A percentile compares a stretch with the other conserved stretches of the same genome.
Evolutionary conservation across 1,140 invertebrate genomes (phyloP).

Genomic region (Magallana gigas): DNA sequence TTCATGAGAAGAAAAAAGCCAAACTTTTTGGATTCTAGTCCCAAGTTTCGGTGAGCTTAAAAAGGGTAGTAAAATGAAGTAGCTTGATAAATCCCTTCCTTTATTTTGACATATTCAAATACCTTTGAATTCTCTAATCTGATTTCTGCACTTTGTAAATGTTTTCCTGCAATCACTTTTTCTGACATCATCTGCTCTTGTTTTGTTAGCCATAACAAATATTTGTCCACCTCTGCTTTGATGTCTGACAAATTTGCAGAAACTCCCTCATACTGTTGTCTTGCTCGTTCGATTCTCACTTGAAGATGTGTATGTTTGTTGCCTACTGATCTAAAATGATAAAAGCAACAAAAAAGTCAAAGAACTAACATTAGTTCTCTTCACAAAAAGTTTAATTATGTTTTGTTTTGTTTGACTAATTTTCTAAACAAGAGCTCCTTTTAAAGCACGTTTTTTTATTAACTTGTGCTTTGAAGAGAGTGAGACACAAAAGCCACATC

Average conservation of each 20-base stretch:
- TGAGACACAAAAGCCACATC: too few species aligned
- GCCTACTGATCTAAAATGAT: constrained; percentile 62
- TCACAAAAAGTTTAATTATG: too few species aligned
- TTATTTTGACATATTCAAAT: background rate
- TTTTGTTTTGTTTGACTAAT: too few species aligned
- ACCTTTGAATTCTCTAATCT: constrained; percentile 70
- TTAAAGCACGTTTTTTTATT: too few species aligned
- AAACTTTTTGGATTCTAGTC: too few species aligned
- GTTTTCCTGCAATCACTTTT: constrained; percentile 86
- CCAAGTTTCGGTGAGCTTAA: too few species aligned
- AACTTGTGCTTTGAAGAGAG: too few species aligned
- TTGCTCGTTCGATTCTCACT: constrained; percentile 57
- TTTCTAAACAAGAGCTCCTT: too few species aligned
- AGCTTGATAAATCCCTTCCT: too few species aligned
- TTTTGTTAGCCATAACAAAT: constrained; percentile 89
- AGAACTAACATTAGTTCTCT: too few species aligned
- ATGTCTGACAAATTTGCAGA: constrained; percentile 65
- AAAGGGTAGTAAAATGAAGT: too few species aligned
- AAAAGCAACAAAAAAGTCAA: background rate
- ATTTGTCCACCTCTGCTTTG: constrained; percentile 72
- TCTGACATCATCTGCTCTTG: constrained; percentile 82
- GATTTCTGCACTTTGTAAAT: constrained; percentile 64
- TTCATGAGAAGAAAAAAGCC: too few species aligned
- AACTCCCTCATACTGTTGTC: constrained; percentile 60
- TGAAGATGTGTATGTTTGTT: constrained; percentile 62